Base-by-base conservation (phyloP, 2,113 vertebrate species). In the Anoura caudifer region DNA sequence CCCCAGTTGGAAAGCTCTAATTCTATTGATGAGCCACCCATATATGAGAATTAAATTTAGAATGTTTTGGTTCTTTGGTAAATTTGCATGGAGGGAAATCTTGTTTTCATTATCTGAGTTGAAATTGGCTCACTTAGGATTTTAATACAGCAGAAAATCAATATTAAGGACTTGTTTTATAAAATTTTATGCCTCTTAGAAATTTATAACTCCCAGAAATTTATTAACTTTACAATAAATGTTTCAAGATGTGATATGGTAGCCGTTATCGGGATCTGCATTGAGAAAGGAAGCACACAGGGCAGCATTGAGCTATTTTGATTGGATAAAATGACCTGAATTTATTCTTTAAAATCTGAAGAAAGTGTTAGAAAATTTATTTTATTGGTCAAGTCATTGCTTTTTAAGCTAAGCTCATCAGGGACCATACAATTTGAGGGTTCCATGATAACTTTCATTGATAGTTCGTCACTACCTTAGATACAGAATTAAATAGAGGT, bases 61-160 rank as follows among this genome's bases (percentile, higher is more conserved):
- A 97, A 93, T 96, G 89, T 97, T 98, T 98, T 98, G 89, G 93
- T 97, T 98, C 96, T 79, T 79, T 63, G 82, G 38, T 90, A 80
- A 95, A 96, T 75, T 85, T 97, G 52, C 95, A 85, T 82, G 22
- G 73, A 93, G 59, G 67, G 4, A 87, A 97, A 86, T 79, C 95
- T 95, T 97, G 41, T 98, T 97, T 98, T 97, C 80, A 96, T 79
- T 93, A 81, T 97, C 85, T 33, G 90, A 82, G 95, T 95, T 97
- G 92, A 97, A 96, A 73, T 97, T 95, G 83, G 7, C 67, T 98
- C 80, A 50, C 65, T 97, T 98, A 69, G 89, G 63, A 95, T 97
- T 98, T 98, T 97, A 98, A 97, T 98, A 96, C 87, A 95, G 63
- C 24, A 97, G 72, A 97, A 98, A 98, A 98, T 96, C 84, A 72